Evolutionary conservation across 2,113 vertebrate species (phyloP), one percentile per base, ranked within the genome.

Genomic region (Phalacrocorax aristotelis): DNA sequence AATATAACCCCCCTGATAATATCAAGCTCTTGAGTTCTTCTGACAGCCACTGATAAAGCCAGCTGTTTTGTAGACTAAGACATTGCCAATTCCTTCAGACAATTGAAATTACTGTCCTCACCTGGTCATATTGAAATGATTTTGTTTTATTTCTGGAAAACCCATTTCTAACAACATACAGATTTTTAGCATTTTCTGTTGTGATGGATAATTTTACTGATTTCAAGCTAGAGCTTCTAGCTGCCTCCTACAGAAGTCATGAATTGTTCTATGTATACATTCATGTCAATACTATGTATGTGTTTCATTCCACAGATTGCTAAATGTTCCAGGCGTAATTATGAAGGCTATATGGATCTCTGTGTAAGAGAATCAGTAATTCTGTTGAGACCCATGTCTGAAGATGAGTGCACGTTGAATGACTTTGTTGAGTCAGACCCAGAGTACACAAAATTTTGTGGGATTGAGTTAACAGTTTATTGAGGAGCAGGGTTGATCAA

Each of bases 21-120:
- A 94, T 77, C 92, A 88, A 93, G 83, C 62, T 93, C 62, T 58
- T 65, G 85, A 83, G 49, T 77, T 92, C 71, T 90, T 86, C 81
- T 95, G 96, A 87, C 94, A 97, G 75, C 76, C 69, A n/a, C 46
- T 89, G 95, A 57, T 90, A 75, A 80, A 92, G 40, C 49, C 86
- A 94, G 68, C n/a, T 90, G 95, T 82, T 86, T 78, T 95, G 61
- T 57, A 40, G 65, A 81, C n/a, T 77, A 94, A 32, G 15, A 44
- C 44, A 7, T 74, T 83, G 51, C 44, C 65, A 30, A 4, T 87
- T 90, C 80, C 83, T 91, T 86, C 65, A 78, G 38, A 83, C 49
- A 51, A 25, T 7, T 89, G 68, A 81, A 92, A 85, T 83, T 60
- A 42, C 66, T 58, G 27, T 90, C 64, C 48, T 81, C 40, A 52